Evolutionary conservation across 2,113 vertebrate genomes (phyloP).

Genomic region (Solea solea): DNA sequence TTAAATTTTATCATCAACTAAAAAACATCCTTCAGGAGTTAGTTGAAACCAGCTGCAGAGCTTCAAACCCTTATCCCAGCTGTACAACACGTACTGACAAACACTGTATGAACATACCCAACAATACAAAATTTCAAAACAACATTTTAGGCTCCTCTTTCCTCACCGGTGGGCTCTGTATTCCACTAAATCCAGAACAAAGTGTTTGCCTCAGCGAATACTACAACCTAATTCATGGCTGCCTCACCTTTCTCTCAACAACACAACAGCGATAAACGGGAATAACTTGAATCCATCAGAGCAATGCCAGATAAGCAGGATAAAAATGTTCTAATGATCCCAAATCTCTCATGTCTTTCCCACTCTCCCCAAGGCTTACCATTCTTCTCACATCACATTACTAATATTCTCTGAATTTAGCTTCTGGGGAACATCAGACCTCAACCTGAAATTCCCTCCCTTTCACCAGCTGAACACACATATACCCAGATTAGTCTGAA

Average conservation of each 20-base stretch:
- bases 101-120: no score
- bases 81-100: no score
- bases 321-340: conserved; percentile 60
- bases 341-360: conserved; percentile 42
- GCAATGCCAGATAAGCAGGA: conserved; percentile 46
- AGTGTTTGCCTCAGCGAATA: conserved; percentile 9
- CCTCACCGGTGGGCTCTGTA: conserved; percentile 37
- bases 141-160: conserved; percentile 17
- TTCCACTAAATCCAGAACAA: conserved; percentile 37
- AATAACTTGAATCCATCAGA: conserved; percentile 40
- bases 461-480: conserved; percentile 29
- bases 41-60: no score
- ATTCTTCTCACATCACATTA: conserved; percentile 55
- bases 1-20: no score
- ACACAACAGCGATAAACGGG: conserved; percentile 43
- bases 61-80: no score
- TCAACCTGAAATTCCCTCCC: conserved; percentile 18
- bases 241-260: conserved; percentile 41
- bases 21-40: no score
- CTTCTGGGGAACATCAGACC: conserved; percentile 63
- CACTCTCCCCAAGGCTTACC: conserved; percentile 44
- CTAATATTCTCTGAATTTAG: conserved; percentile 65
- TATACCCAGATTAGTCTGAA: conserved; percentile 17
- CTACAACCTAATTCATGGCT: conserved; percentile 44
- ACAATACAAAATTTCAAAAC: no score